These are phyloP conservation scores for Corythornis vintsioides DNA, from an alignment of 2,113 vertebrate genomes.

Conservation along the genomic window DNA sequence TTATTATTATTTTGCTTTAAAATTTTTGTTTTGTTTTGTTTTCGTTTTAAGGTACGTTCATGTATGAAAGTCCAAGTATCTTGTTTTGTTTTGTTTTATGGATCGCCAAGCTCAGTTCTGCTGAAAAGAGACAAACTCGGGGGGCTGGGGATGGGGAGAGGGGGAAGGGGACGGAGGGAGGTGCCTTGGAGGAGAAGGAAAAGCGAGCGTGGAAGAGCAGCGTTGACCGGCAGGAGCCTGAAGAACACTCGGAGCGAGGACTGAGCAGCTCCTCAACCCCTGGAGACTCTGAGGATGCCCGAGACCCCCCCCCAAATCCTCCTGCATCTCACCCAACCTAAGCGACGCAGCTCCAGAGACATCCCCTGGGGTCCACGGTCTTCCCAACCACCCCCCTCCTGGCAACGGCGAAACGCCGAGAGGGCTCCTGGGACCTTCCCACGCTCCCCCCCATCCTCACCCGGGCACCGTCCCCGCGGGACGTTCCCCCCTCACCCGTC, in stretches of 20 bases:
- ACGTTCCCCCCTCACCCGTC: neutral
- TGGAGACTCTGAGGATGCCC: neutral
- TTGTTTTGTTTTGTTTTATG: neutral
- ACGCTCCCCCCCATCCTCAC: neutral
- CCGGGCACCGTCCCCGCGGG: neutral
- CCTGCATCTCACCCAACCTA: neutral
- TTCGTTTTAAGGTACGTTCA: constrained; percentile 23
- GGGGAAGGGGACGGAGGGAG: neutral
- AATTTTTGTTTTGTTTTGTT: neutral
- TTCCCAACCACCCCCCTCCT: neutral
- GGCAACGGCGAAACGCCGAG: neutral
- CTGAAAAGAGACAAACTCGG: constrained; percentile 39
- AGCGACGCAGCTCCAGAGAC: neutral
- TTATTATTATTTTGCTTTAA: too few species aligned
- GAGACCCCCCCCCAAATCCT: neutral
- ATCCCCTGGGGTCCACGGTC: neutral
- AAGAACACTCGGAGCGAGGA: neutral
- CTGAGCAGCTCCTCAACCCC: neutral
- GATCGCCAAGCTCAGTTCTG: constrained; percentile 37
- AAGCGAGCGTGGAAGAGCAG: neutral
- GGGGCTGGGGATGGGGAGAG: neutral
- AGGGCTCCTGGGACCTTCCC: neutral
- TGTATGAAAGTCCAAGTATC: constrained; percentile 35
- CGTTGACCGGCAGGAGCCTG: neutral
- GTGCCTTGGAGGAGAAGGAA: neutral